phyloP scores from a whole-genome alignment of 2,797 vertebrate species.

The Sebastes miniatus region DNA sequence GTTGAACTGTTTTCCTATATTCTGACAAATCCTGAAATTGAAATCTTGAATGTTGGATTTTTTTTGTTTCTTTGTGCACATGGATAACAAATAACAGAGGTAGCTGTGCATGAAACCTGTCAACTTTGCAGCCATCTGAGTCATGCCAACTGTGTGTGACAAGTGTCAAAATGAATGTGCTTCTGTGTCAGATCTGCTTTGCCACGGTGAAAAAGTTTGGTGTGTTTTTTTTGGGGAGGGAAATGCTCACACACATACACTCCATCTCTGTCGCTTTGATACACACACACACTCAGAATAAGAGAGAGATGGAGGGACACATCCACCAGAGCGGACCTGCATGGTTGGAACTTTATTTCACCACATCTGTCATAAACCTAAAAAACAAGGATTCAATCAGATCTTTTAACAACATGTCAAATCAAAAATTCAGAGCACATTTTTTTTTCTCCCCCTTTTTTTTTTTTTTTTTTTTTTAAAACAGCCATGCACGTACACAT shows the following conservation, averaged over 20 bases:
- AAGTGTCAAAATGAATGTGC: constrained; percentile 57
- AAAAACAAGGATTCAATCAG: constrained; percentile 54
- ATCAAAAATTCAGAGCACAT: constrained; percentile 59
- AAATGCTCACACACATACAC: not conserved
- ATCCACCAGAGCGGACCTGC: constrained; percentile 30
- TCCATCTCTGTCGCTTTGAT: not conserved
- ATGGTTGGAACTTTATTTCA: constrained; percentile 61
- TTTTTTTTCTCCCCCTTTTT: not conserved
- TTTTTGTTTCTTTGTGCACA: not conserved
- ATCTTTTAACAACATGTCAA: constrained; percentile 47
- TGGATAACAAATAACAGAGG: constrained; percentile 9
- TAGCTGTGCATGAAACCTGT: constrained; percentile 30
- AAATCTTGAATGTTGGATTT: not conserved
- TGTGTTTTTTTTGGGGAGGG: not conserved
- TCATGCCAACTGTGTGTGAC: constrained; percentile 54
- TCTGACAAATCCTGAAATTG: not conserved
- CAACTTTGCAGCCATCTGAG: constrained; percentile 44
- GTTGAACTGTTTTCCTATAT: not conserved
- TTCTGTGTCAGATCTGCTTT: constrained; percentile 50
- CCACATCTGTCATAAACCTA: constrained; percentile 52
- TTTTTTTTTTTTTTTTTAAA: constrained; percentile 13
- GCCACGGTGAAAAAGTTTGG: constrained; percentile 57
- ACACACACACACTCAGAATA: not conserved
- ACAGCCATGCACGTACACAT: constrained; percentile 66
- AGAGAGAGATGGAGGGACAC: not conserved